Evolutionary conservation across 1,140 invertebrate species (phyloP).

Genomic region (Camponotus vicinus): DNA sequence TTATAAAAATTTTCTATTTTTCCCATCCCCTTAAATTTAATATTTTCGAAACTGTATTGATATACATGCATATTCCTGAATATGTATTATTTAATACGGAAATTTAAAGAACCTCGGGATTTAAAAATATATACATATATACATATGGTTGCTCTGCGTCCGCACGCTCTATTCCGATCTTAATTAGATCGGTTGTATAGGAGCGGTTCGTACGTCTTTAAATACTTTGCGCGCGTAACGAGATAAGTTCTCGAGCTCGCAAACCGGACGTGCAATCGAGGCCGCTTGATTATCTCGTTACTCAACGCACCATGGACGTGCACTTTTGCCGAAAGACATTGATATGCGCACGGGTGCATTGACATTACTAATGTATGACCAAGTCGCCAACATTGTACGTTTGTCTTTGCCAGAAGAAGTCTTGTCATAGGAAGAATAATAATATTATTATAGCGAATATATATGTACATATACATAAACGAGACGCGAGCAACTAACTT

Average conservation of each 20-base stretch:
- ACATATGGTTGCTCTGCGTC: slow-evolving; percentile 27
- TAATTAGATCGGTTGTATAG: slow-evolving; percentile 72
- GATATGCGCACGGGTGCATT: slow-evolving; percentile 19
- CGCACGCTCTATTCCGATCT: slow-evolving; percentile 50
- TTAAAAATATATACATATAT: background rate
- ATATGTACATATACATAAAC: background rate
- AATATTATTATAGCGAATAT: slow-evolving; percentile 1
- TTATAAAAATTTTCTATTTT: background rate
- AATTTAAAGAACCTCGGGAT: background rate
- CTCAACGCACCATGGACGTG: slow-evolving; percentile 55
- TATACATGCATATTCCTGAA: background rate
- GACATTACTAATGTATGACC: slow-evolving; percentile 55
- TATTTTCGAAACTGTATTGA: background rate
- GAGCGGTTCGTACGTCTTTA: slow-evolving; percentile 69
- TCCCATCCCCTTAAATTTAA: background rate
- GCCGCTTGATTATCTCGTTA: slow-evolving; percentile 74
- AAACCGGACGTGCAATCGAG: slow-evolving; percentile 47
- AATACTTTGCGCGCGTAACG: slow-evolving; percentile 69
- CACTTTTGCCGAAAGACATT: slow-evolving; percentile 53
- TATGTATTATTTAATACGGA: background rate
- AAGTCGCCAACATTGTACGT: slow-evolving; percentile 18
- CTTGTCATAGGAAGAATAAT: slow-evolving; percentile 11
- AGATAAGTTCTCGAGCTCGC: slow-evolving; percentile 68
- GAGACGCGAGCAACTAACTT: slow-evolving; percentile 26
- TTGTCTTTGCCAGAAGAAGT: slow-evolving; percentile 4